A percentile compares a stretch with the other conserved stretches of the same genome.
phyloP scores from a whole-genome alignment of 2,113 vertebrate species.

The Cebidichthys violaceus region DNA sequence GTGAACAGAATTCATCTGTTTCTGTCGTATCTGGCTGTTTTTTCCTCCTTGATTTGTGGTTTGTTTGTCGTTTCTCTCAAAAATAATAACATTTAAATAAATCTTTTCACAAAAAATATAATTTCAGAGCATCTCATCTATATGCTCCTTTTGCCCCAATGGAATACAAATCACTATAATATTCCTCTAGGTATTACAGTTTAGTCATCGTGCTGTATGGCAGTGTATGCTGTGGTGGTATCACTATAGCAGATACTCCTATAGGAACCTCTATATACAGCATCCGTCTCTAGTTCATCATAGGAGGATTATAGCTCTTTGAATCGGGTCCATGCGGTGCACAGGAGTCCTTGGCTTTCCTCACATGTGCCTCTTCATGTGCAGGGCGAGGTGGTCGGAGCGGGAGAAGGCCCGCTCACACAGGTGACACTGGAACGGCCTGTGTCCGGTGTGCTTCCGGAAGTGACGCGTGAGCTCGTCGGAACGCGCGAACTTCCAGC shows the following conservation, averaged over 20 bases:
- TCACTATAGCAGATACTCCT: slow-evolving; percentile 25
- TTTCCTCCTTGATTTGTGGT: slow-evolving; percentile 19
- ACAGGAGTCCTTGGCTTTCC: slow-evolving; percentile 31
- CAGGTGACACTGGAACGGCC: slow-evolving; percentile 96
- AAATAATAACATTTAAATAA: slow-evolving; percentile 71
- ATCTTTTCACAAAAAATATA: slow-evolving; percentile 23
- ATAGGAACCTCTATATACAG: slow-evolving; percentile 29
- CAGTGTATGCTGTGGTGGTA: slow-evolving; percentile 33
- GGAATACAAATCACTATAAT: slow-evolving; percentile 31
- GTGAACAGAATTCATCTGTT: slow-evolving; percentile 57
- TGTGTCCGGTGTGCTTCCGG: slow-evolving; percentile 95
- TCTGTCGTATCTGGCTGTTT: slow-evolving; percentile 61
- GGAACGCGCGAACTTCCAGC: slow-evolving; percentile 96
- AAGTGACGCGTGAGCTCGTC: slow-evolving; percentile 96
- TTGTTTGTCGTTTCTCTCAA: slow-evolving; percentile 42
- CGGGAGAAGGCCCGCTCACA: slow-evolving; percentile 96
- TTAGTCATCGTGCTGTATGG: slow-evolving; percentile 39
- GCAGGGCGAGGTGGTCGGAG: slow-evolving; percentile 95
- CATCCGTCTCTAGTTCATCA: slow-evolving; percentile 10
- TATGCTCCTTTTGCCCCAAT: slow-evolving; percentile 45
- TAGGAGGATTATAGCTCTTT: slow-evolving; percentile 1
- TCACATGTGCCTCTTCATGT: slow-evolving; percentile 97
- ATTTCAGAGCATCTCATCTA: slow-evolving; percentile 15
- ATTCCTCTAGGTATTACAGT: slow-evolving; percentile 46
- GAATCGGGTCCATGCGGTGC: neutral